Conservation (phyloP, 1,140 invertebrate genomes). For the Eubasilissa regina region DNA sequence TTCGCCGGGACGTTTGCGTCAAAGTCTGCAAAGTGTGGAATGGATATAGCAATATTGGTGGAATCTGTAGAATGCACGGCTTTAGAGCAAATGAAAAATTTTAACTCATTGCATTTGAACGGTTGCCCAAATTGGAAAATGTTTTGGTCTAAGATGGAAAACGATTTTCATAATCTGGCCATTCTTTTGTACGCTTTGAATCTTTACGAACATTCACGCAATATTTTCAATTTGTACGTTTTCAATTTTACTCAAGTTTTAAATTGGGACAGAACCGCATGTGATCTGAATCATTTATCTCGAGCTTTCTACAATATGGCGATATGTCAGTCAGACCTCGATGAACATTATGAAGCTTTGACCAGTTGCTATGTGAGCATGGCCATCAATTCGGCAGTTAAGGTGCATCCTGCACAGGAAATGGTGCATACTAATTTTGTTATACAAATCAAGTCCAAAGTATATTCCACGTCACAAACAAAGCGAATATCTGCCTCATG, state of each 20-base stretch:
- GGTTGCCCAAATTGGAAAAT: slow-evolving; percentile 50
- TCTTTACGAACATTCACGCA: slow-evolving; percentile 18
- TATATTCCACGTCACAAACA: slow-evolving; percentile 18
- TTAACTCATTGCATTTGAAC: slow-evolving; percentile 26
- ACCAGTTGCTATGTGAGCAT: slow-evolving; percentile 51
- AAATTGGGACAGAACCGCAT: slow-evolving; percentile 19
- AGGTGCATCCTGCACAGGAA: background rate
- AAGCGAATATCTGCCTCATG: background rate
- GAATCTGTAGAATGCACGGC: background rate
- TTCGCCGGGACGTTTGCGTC: slow-evolving; percentile 36
- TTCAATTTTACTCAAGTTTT: slow-evolving; percentile 24
- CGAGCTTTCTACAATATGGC: slow-evolving; percentile 53
- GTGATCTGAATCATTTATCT: slow-evolving; percentile 44
- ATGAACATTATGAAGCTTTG: slow-evolving; percentile 40
- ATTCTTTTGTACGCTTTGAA: slow-evolving; percentile 46
- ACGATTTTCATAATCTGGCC: slow-evolving; percentile 48
- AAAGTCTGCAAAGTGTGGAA: slow-evolving; percentile 33
- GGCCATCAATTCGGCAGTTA: slow-evolving; percentile 30
- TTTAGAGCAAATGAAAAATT: slow-evolving; percentile 31
- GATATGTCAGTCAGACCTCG: slow-evolving; percentile 52
- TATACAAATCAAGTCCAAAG: slow-evolving; percentile 51
- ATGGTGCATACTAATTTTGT: slow-evolving; percentile 31
- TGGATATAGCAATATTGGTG: slow-evolving; percentile 37
- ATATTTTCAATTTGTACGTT: slow-evolving; percentile 41
- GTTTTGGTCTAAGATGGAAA: slow-evolving; percentile 49